Base-by-base conservation (phyloP, 2,888 invertebrate genomes). In the Notocelia uddmanniana region DNA sequence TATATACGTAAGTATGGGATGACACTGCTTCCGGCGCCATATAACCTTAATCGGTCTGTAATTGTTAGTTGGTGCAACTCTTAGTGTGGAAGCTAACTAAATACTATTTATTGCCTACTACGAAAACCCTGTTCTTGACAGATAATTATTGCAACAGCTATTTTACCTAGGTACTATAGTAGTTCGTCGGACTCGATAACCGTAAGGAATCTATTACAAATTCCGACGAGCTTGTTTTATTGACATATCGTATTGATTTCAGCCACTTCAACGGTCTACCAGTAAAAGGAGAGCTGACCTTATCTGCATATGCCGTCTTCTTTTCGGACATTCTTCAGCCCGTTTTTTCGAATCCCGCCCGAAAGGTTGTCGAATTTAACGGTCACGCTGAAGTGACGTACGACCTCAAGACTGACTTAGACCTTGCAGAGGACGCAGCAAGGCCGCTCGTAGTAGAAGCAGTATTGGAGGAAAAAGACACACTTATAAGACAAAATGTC, bases 381-480 rank as follows among this genome's bases (percentile, higher is more conserved):
- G 96, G 96, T 11, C 93, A 94, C 75, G 93, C 94, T 2, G 95
- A 95, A 58, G 95, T 97, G 1, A 96, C 96, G 67, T 97, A 98
- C 79, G 96, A 97, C 82, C 95, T 98, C 73, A 95, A 95, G 76
- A 95, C 95, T 75, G 96, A 97, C 84, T 91, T 96, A 73, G 96
- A 96, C 81, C 90, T 98, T 69, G 95, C 95, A 45, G 93, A 92
- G 76, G 97, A 97, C 80, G 97, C 98, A 68, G 97, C 97, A 80
- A 95, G 98, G 77, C 96, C 96, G 26, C 95, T 99, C 58, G 95
- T 97, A 41, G 95, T 99, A 60, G 97, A 98, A 83, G 98, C 98
- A 0, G 96, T 97, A 8, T 96, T 99, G 2, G 98, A 98, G 86
- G 99, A 99, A 92, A 96, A 96, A 69, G 94, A 98, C 77, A 99